These are phyloP conservation scores for Abrostola triplasia DNA, from an alignment of 2,888 invertebrate genomes.

Conservation along the genomic window DNA sequence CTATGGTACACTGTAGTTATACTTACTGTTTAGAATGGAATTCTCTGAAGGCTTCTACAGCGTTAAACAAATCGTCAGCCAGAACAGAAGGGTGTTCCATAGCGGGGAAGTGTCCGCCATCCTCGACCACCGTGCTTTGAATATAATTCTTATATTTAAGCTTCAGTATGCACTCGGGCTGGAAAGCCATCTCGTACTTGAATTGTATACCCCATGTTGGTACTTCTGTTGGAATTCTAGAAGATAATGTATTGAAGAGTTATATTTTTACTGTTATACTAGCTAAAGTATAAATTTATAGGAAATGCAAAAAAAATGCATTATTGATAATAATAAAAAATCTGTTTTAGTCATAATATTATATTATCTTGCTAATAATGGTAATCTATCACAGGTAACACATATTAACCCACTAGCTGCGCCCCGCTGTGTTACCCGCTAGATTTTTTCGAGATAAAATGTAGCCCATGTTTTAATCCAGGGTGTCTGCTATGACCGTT, in stretches of 20 bases:
- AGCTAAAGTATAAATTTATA: no score
- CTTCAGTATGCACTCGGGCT: conserved; percentile 88
- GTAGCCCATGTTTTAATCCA: no score
- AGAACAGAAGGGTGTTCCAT: conserved; percentile 92
- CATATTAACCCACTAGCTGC: no score
- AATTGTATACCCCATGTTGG: conserved; percentile 93
- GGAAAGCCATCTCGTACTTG: conserved; percentile 90
- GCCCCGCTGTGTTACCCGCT: no score
- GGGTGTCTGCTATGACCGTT: no score
- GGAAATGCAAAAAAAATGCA: no score
- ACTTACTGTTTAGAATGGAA: conserved; percentile 58
- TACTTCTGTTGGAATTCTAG: conserved; percentile 90
- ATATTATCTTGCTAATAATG: no score
- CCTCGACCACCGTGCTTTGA: conserved; percentile 89
- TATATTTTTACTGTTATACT: no score
- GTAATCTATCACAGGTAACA: no score
- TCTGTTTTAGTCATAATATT: no score
- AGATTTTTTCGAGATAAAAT: no score
- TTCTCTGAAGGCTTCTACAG: conserved; percentile 83
- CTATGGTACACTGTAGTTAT: conserved; percentile 12
- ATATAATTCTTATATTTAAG: conserved; percentile 90
- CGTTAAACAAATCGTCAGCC: conserved; percentile 91
- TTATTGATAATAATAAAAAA: no score
- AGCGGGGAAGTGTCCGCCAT: conserved; percentile 96
- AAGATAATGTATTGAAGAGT: conserved; percentile 12